Base-by-base conservation (phyloP, 2,888 invertebrate species). In the Macroteleia sp. region DNA sequence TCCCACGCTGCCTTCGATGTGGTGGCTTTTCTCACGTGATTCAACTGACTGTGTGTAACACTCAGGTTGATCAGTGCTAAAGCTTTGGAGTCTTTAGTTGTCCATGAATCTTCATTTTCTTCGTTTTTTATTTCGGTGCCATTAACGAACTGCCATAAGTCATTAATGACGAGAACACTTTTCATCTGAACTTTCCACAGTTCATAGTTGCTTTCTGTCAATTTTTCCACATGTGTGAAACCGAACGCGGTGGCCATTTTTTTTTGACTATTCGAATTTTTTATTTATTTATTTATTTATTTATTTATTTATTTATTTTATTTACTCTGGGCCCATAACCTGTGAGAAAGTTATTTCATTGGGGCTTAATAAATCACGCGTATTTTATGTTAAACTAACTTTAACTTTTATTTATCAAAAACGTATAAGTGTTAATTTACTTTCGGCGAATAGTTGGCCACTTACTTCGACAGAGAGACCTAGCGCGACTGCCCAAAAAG, bases 121-220 rank as follows among this genome's bases (percentile, higher is more conserved):
- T 42, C 42, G 1, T 19, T 5, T 42, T 42, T 42, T 6, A 42
- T 0, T 1, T 25, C 25, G 0, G 36, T 44, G 1, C 77, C 76
- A 5, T 64, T 14, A 0, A 61, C 67, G 22, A 78, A 80, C 0
- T n/a, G 4, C 80, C 76, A 78, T n/a, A 81, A 16, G 1, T 78
- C 77, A 14, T 80, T 81, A 10, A 16, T 66, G 1, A 77, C 59
- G 1, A 81, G 32, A 2, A 81, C 56, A 36, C 75, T 81, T 57
- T 32, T 59, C 76, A 77, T 79, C 20, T 79, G 81, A 8, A 81
- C 12, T 12, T 71, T 71, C 73, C 77, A 77, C 1, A 17, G 6
- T 20, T 80, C 77, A 20, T 73, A 81, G 42, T 81, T 81, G 1
- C 20, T 50, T 16, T 57, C 73, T 5, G 54, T 70, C 0, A 81